Evolutionary conservation across 1,140 invertebrate species (phyloP), one percentile per base, ranked within the genome.

Genomic region (Drosophila nasuta): DNA sequence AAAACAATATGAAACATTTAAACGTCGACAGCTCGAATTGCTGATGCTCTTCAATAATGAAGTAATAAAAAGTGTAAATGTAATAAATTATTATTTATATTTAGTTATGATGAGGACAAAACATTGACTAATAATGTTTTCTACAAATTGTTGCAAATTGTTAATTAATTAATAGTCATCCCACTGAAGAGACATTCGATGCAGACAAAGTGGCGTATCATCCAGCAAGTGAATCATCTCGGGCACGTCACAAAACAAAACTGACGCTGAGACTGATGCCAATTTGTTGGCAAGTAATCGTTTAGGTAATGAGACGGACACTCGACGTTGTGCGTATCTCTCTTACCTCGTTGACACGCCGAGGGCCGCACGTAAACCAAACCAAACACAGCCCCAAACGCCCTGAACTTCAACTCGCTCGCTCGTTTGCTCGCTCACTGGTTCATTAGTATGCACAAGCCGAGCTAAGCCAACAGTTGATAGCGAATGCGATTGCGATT

Each of bases 311-410:
- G 35, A 54, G 56, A 30, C 33, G 6, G 54, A 15, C 43, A 58
- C 57, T 38, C 35, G 35, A 10, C 33, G 33, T 33, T 10, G 10
- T 38, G 35, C 35, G 35, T 38, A 38, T 38, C 35, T 38, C 7
- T 38, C 35, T 38, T 38, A 10, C 35, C 7, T 10, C 35, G 35
- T 3, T 10, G 6, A 38, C 35, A 38, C 35, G 71, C 30, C 30
- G 38, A 10, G 58, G 57, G 48, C 49, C 57, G 79, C 82, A 86
- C 82, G 82, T 87, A 87, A 81, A 57, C 75, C 81, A 70, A 71
- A 46, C 63, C 63, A 43, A 62, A 38, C 46, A 43, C 20, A 25
- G 20, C 35, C 25, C 67, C 35, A 10, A 38, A 38, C 35, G 67
- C 77, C 59, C 67, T 75, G 74, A 85, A 86, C 81, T 52, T 77